phyloP scores from a whole-genome alignment of 2,113 vertebrate species.

The Orcinus orca region DNA sequence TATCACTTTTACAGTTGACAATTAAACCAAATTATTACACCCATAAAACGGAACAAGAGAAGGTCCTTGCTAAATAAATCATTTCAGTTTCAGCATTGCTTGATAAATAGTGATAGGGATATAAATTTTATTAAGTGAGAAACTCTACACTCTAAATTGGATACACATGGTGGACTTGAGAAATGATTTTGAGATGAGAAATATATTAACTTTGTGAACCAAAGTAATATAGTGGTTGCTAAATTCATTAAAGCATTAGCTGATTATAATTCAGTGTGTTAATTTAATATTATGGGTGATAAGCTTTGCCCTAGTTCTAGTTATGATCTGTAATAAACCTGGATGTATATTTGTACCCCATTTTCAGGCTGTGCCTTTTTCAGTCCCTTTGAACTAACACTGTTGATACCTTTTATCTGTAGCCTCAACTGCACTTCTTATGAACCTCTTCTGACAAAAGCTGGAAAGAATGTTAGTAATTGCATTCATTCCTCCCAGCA shows the following conservation, averaged over 20 bases:
- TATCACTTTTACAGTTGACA: conserved; percentile 2
- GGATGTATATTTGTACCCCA: background rate
- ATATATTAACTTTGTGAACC: conserved; percentile 5
- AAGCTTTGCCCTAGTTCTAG: background rate
- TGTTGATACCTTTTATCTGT: background rate
- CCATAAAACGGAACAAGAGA: conserved; percentile 20
- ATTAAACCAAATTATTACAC: conserved; percentile 26
- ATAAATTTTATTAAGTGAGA: conserved; percentile 35
- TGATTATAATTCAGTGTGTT: conserved; percentile 22
- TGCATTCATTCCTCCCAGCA: background rate
- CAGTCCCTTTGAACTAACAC: background rate
- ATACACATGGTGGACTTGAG: background rate
- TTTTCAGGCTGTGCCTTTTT: background rate
- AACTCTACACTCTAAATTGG: background rate
- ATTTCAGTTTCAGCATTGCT: conserved; percentile 48
- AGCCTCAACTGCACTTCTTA: background rate
- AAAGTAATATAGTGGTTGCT: background rate
- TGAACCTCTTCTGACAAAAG: background rate
- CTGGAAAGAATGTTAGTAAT: background rate
- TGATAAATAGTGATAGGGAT: conserved; percentile 36
- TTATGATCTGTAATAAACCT: background rate
- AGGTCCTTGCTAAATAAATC: conserved; percentile 38
- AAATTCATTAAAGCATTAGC: conserved; percentile 17
- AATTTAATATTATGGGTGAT: background rate
- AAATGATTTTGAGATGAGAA: conserved; percentile 9